These are phyloP conservation scores for Sinhomidia bicolor DNA, from an alignment of 2,888 invertebrate genomes.

Conservation along the genomic window DNA sequence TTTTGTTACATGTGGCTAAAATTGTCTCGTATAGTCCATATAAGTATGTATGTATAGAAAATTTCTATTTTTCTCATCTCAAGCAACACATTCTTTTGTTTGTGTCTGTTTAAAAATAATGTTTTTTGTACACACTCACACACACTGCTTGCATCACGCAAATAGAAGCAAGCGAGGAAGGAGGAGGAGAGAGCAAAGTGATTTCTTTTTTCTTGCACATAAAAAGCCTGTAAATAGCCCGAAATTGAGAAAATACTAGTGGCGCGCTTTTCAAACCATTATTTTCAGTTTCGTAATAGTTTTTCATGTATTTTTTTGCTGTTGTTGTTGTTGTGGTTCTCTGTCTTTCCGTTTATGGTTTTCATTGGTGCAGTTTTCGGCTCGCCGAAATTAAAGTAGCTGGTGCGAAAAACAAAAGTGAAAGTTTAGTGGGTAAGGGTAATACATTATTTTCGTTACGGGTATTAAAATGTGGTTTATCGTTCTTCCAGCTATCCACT, in stretches of 20 bases:
- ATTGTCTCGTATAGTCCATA: too few relatives aligned
- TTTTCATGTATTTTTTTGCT: background rate
- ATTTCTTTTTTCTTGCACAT: too few relatives aligned
- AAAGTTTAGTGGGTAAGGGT: background rate
- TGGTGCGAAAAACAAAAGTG: background rate
- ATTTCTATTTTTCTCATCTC: too few relatives aligned
- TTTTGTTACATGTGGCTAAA: too few relatives aligned
- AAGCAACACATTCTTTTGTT: too few relatives aligned
- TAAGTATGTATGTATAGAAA: too few relatives aligned
- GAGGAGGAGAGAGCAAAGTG: too few relatives aligned
- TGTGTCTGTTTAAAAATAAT: too few relatives aligned
- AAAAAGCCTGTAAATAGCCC: background rate
- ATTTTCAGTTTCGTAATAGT: background rate
- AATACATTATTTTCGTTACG: background rate
- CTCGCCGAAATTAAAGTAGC: background rate
- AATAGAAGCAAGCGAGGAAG: too few relatives aligned
- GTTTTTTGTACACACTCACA: too few relatives aligned
- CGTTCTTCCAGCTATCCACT: too few relatives aligned
- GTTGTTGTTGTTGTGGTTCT: background rate
- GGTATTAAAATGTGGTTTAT: constrained; percentile 9
- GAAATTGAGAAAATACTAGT: background rate
- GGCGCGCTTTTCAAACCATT: background rate
- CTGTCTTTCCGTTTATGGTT: background rate
- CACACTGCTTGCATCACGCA: too few relatives aligned
- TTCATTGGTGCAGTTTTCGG: background rate